Percentiles rank a stretch among this genome's conserved stretches.
phyloP scores from a whole-genome alignment of 2,888 invertebrate species.

The Myopa tessellatipennis region DNA sequence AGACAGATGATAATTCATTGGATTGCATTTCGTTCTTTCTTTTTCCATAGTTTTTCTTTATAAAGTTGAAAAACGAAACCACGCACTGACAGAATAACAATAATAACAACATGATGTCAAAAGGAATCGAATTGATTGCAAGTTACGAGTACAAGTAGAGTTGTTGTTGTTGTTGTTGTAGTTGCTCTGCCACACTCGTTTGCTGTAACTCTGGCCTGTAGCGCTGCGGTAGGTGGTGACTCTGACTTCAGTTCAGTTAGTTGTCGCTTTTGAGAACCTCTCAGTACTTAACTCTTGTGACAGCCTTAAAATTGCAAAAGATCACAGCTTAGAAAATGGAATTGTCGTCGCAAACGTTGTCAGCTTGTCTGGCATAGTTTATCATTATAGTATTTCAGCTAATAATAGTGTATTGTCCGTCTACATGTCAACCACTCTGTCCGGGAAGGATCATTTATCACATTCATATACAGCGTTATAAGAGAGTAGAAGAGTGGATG shows the following conservation, averaged over 20 bases:
- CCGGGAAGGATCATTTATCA: background rate
- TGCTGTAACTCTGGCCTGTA: too few species aligned
- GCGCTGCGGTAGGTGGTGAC: background rate
- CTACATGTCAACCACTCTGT: background rate
- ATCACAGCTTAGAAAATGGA: too few species aligned
- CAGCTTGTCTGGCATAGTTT: conserved; percentile 1
- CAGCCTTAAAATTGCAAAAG: background rate
- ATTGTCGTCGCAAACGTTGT: background rate
- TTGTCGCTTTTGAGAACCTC: background rate
- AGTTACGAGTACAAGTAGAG: background rate
- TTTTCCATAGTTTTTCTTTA: background rate
- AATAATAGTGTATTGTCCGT: background rate
- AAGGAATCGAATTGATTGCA: conserved; percentile 11
- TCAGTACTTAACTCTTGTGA: background rate
- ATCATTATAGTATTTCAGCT: conserved; percentile 1
- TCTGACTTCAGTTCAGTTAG: background rate
- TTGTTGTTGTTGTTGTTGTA: background rate
- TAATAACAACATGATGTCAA: background rate
- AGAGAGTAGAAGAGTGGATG: too few species aligned
- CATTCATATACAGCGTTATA: too few species aligned
- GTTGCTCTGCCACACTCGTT: background rate
- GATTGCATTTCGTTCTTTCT: too few species aligned
- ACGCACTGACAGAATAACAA: background rate
- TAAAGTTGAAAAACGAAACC: background rate
- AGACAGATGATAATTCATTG: too few species aligned